Evolutionary conservation across 1,140 invertebrate genomes (phyloP), one percentile per base, ranked within the genome.

Genomic region (Drosophila nigrodunni): DNA sequence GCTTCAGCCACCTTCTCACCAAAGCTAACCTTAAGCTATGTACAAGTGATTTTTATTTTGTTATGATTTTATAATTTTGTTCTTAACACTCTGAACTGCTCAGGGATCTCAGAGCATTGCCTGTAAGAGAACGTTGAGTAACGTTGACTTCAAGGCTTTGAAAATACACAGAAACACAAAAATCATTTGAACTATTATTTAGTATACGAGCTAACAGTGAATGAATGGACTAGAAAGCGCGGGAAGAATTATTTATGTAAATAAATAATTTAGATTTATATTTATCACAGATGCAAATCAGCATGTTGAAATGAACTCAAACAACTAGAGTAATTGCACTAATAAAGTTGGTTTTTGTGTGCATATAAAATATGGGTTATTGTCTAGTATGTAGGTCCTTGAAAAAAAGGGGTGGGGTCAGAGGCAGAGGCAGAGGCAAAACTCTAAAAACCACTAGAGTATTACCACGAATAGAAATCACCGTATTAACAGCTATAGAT

Each of bases 71-170:
- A 60, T 34, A 55, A 54, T 54, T 49, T 71, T 46, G 50, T 68
- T 34, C 18, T 50, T 65, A 72, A 57, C 49, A 57, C 69, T 65
- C 52, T 72, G 61, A 50, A 35, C 52, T 71, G 43, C 43, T 77
- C 43, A 80, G 60, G 59, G 59, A 30, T 59, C 69, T 78, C 30
- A 74, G 18, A 50, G 62, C 34, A 74, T 43, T 34, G 75, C 60
- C 75, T 78, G 72, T 18, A 78, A 78, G 72, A 78, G 47, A 78
- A 78, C 71, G 64, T 77, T 74, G 59, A 18, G 57, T 55, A 72
- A 68, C 74, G 64, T 77, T 74, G 75, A 64, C 65, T 94, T 94
- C 92, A 93, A 93, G 92, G 93, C 75, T 60, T 67, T 18, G 15
- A 59, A 59, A 46, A 43, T 57, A 57, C 52, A 39, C 44, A 46